A percentile compares a stretch with the other conserved stretches of the same genome.
These are phyloP conservation scores for Oasisia sp. DNA, from an alignment of 2,888 invertebrate species.

Conservation along the genomic window DNA sequence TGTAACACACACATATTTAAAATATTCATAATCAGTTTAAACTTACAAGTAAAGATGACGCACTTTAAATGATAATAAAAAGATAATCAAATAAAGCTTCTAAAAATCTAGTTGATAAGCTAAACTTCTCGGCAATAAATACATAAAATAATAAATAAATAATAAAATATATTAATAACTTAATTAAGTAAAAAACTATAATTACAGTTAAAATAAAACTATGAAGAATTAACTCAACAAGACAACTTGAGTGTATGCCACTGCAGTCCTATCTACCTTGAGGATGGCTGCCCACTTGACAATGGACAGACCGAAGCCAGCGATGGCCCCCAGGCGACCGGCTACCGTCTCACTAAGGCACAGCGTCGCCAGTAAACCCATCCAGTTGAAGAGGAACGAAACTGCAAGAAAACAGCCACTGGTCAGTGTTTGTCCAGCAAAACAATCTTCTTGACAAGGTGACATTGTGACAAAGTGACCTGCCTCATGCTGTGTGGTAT, in stretches of 20 bases:
- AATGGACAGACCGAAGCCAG: slow-evolving; percentile 85
- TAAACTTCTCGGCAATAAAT: too few relatives aligned
- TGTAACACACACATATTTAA: too few relatives aligned
- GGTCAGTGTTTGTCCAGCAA: not conserved
- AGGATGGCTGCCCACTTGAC: slow-evolving; percentile 96
- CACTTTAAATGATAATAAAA: too few relatives aligned
- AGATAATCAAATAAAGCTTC: too few relatives aligned
- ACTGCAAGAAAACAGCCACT: slow-evolving; percentile 71
- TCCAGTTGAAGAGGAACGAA: slow-evolving; percentile 95
- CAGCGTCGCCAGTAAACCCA: slow-evolving; percentile 90
- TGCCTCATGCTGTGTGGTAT: too few relatives aligned
- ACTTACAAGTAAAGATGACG: too few relatives aligned
- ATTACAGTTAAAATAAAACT: too few relatives aligned
- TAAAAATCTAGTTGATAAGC: too few relatives aligned
- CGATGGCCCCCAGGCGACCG: slow-evolving; percentile 89
- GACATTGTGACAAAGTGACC: not conserved
- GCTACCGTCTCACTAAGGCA: slow-evolving; percentile 95
- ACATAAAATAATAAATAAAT: too few relatives aligned
- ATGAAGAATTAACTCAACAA: not conserved
- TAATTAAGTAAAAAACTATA: too few relatives aligned
- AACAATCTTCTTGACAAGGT: not conserved
- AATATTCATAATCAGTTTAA: too few relatives aligned
- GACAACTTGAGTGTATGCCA: not conserved
- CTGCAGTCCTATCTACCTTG: slow-evolving; percentile 67
- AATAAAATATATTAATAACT: too few relatives aligned